Conservation (phyloP, 2,888 invertebrate genomes). For the Empis livida region DNA sequence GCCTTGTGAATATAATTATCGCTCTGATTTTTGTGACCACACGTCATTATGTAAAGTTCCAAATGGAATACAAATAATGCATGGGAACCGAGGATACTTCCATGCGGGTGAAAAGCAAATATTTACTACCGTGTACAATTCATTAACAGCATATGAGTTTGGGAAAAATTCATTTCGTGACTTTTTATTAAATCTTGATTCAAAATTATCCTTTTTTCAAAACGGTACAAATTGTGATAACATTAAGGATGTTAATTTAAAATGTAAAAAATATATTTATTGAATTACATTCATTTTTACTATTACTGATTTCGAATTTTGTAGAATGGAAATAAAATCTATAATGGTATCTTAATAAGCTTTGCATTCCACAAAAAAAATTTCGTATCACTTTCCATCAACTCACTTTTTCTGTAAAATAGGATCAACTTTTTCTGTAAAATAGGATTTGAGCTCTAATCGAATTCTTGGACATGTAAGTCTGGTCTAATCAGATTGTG, state of each 20-base stretch:
- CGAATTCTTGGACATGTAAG: too few species aligned
- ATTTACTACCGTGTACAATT: slow-evolving; percentile 57
- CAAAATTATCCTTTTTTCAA: slow-evolving; percentile 39
- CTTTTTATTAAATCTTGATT: slow-evolving; percentile 40
- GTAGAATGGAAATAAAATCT: too few species aligned
- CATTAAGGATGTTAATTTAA: slow-evolving; percentile 41
- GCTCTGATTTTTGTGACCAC: slow-evolving; percentile 94
- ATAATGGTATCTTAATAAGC: too few species aligned
- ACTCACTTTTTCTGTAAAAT: too few species aligned
- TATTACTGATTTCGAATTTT: too few species aligned
- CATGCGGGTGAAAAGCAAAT: slow-evolving; percentile 76
- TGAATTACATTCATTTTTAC: too few species aligned
- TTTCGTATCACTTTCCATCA: too few species aligned
- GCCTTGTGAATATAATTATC: slow-evolving; percentile 80
- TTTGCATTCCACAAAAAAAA: too few species aligned
- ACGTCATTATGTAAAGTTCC: slow-evolving; percentile 62
- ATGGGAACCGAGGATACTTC: slow-evolving; percentile 80
- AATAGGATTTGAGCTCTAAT: too few species aligned
- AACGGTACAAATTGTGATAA: slow-evolving; percentile 51
- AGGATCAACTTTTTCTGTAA: too few species aligned
- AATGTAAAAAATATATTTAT: slow-evolving; percentile 34
- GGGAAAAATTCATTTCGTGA: slow-evolving; percentile 49
- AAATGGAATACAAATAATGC: slow-evolving; percentile 66
- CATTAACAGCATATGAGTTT: slow-evolving; percentile 44
- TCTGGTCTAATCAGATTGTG: too few species aligned